Evolutionary conservation across 2,888 invertebrate species (phyloP), one percentile per base, ranked within the genome.

Genomic region (Tipula lateralis): DNA sequence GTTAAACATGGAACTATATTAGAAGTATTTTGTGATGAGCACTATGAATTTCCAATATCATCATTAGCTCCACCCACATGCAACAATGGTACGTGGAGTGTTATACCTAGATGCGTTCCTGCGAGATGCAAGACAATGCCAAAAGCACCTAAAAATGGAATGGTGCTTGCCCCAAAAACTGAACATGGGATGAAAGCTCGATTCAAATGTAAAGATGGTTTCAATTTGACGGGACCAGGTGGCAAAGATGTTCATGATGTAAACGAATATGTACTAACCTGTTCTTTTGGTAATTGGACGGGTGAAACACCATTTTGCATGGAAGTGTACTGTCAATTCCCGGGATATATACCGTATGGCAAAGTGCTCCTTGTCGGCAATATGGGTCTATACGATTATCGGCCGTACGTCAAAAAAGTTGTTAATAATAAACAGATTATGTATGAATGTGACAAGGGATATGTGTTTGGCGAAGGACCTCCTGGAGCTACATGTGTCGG

Each of bases 121-220:
- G 93, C 99, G 88, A 84, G 84, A 84, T 84, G 84, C 24, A 96
- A 96, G 88, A 92, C 91, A 87, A 93, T 97, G 92, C 98, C 98
- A 0, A 94, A 93, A 85, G 92, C 94, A 2, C 97, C 99, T 0
- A 94, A 96, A 84, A 95, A 98, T 88, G 99, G 99, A 0, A 96
- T 98, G 94, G 97, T 99, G 3, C 95, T 99, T 85, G 99, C 98
- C 0, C 97, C 99, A 0, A 98, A 98, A 88, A 97, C 97, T n/a
- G 96, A 97, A 86, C 99, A 99, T 88, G 97, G 98, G 0, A 97
- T 97, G 95, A 94, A 95, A 88, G 99, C 99, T 0, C 92, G 96
- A 32, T 99, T 97, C 89, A 94, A 95, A 86, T 99, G 99, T 88
- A 96, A 96, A 88, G 98, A 99, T 87, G 99, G 99, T 0, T 99